phyloP scores from a whole-genome alignment of 1,140 invertebrate species.

The Cataglyphis hispanica region DNA sequence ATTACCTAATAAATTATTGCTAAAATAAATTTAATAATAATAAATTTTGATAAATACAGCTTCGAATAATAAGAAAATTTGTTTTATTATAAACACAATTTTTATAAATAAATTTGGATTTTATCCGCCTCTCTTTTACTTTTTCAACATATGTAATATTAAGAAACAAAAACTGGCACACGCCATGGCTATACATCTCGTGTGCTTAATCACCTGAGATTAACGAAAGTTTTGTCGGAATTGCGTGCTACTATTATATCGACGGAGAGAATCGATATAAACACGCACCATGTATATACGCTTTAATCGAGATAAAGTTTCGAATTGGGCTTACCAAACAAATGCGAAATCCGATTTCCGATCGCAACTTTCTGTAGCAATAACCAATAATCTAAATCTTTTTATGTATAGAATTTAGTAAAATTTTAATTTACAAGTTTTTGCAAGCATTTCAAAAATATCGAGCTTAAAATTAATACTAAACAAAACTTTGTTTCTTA shows the following conservation, averaged over 20 bases:
- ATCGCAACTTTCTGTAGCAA: conserved; percentile 33
- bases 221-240: conserved; percentile 36
- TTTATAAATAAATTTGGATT: background rate
- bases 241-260: conserved; percentile 37
- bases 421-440: conserved; percentile 13
- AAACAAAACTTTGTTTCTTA: background rate
- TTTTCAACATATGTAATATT: background rate
- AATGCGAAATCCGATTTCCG: conserved; percentile 14
- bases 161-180: background rate
- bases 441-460: background rate
- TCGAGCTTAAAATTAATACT: background rate
- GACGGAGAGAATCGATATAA: conserved; percentile 42
- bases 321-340: conserved; percentile 5
- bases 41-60: background rate
- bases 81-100: background rate
- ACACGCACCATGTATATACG: conserved; percentile 31
- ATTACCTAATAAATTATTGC: background rate
- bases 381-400: conserved; percentile 23
- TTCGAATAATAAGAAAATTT: background rate
- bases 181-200: background rate
- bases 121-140: background rate
- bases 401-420: background rate
- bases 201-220: conserved; percentile 37
- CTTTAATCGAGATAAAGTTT: conserved; percentile 55
- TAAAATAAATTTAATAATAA: too few relatives aligned